A percentile compares a stretch with the other conserved stretches of the same genome.
These are phyloP conservation scores for Papilio protenor DNA, from an alignment of 2,888 invertebrate species.

Conservation along the genomic window DNA sequence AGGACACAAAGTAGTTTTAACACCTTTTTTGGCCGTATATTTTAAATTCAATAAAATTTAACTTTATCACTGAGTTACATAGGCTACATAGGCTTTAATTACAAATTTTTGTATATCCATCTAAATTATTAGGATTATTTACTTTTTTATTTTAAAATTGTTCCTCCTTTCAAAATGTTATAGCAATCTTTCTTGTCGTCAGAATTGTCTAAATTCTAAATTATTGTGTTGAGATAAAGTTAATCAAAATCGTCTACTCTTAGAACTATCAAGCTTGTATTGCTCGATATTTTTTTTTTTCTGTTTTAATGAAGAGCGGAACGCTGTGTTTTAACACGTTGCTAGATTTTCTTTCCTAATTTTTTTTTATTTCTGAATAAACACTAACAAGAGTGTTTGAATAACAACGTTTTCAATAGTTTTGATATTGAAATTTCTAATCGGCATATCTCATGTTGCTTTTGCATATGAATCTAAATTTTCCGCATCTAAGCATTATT, in stretches of 20 bases:
- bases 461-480: background rate
- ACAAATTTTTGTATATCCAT: background rate
- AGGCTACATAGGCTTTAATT: background rate
- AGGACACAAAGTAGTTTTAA: background rate
- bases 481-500: too few relatives aligned
- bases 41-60: too few relatives aligned
- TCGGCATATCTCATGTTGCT: background rate
- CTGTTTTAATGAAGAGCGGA: background rate
- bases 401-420: background rate
- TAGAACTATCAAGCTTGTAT: background rate
- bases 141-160: background rate
- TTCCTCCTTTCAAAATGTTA: background rate
- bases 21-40: background rate
- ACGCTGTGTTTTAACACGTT: background rate
- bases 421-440: background rate
- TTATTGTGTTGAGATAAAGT: background rate
- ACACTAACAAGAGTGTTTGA: constrained; percentile 4
- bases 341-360: background rate
- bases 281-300: background rate
- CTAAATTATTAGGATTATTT: background rate
- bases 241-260: background rate
- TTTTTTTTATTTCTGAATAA: background rate
- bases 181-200: background rate
- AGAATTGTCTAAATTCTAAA: background rate
- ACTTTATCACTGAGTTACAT: too few relatives aligned